These are phyloP conservation scores for Cloeon dipterum DNA, from an alignment of 2,888 invertebrate genomes.

Conservation along the genomic window DNA sequence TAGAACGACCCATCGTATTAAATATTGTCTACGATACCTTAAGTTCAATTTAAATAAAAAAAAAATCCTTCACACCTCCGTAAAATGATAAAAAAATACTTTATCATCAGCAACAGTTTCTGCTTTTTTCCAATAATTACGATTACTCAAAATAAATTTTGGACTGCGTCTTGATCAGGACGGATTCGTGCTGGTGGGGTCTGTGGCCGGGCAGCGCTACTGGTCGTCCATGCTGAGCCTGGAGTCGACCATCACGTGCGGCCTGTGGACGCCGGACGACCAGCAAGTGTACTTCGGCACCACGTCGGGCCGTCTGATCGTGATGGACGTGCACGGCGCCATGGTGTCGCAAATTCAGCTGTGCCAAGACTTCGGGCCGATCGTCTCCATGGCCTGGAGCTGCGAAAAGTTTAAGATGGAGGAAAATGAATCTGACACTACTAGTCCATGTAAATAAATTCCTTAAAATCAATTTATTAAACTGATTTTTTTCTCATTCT, in stretches of 20 bases:
- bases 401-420: slow-evolving; percentile 98
- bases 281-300: slow-evolving; percentile 94
- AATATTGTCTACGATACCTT: no score
- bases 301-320: slow-evolving; percentile 80
- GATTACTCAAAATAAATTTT: background rate
- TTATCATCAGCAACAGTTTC: no score
- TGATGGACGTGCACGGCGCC: slow-evolving; percentile 91
- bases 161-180: no score
- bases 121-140: no score
- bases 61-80: no score
- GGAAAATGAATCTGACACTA: no score
- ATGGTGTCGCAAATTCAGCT: slow-evolving; percentile 86
- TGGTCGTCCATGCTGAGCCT: slow-evolving; percentile 96
- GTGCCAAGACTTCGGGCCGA: slow-evolving; percentile 54
- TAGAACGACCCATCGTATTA: no score
- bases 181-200: slow-evolving; percentile 93
- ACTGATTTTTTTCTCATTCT: no score
- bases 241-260: slow-evolving; percentile 84
- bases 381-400: slow-evolving; percentile 87
- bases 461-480: no score
- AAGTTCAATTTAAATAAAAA: no score
- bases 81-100: no score
- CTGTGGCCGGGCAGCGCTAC: slow-evolving; percentile 89
- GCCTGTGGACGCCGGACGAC: slow-evolving; percentile 96
- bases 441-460: no score